phyloP scores from a whole-genome alignment of 1,140 invertebrate species.

The Trichomalopsis sarcophagae region DNA sequence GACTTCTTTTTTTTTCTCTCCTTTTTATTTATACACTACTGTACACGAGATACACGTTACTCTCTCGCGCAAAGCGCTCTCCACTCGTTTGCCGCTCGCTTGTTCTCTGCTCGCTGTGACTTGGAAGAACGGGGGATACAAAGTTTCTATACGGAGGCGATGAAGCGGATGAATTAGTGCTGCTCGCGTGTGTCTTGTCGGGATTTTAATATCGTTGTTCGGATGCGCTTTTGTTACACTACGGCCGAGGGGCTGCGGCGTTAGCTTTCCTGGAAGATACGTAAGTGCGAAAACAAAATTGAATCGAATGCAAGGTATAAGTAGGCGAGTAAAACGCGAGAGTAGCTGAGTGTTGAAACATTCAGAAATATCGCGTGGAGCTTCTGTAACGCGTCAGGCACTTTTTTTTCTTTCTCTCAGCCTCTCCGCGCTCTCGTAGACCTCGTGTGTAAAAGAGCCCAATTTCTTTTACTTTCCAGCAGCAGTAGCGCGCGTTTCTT shows the following conservation, averaged over 20 bases:
- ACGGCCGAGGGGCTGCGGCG: too few species aligned
- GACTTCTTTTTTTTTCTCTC: too few species aligned
- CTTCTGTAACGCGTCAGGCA: neutral
- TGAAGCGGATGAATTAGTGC: neutral
- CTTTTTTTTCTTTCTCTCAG: neutral
- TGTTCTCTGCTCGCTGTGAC: neutral
- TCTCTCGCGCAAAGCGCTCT: neutral
- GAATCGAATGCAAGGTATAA: neutral
- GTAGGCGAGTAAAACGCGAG: neutral
- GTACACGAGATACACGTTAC: too few species aligned
- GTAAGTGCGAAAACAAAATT: neutral
- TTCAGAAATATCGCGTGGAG: neutral
- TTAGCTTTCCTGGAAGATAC: too few species aligned
- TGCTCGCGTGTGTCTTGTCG: neutral
- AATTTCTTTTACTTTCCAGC: conserved; percentile 39
- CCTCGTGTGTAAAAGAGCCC: conserved; percentile 15
- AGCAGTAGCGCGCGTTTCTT: conserved; percentile 10
- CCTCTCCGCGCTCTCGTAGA: neutral
- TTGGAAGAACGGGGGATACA: neutral
- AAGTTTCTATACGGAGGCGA: neutral
- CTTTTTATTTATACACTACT: too few species aligned
- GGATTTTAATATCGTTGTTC: too few species aligned
- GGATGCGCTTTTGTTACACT: too few species aligned
- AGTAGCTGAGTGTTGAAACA: conserved; percentile 2
- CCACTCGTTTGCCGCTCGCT: neutral